A percentile compares a stretch with the other conserved stretches of the same genome.
Conservation (phyloP, 2,888 invertebrate genomes). For the Perizoma flavofasciatum region DNA sequence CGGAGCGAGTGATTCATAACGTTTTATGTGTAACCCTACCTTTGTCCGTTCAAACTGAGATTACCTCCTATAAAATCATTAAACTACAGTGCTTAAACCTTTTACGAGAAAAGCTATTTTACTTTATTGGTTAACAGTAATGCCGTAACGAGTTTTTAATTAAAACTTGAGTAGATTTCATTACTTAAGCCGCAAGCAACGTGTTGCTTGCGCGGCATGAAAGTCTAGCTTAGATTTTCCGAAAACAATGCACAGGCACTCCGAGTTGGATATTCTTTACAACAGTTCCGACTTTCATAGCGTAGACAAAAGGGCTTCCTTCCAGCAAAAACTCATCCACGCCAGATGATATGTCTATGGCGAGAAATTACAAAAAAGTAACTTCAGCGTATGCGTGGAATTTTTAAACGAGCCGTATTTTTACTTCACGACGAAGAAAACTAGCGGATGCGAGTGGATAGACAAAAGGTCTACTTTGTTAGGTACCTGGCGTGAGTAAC, state of each 20-base stretch:
- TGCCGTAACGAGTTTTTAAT: constrained; percentile 65
- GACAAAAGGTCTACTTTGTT: constrained; percentile 78
- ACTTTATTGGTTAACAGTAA: constrained; percentile 59
- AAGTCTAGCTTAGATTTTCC: constrained; percentile 74
- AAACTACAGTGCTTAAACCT: constrained; percentile 48
- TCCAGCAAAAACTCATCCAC: constrained; percentile 81
- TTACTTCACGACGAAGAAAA: constrained; percentile 68
- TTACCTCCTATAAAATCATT: constrained; percentile 56
- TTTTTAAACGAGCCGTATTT: constrained; percentile 76
- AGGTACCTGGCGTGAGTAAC: constrained; percentile 70
- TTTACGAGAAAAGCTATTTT: constrained; percentile 56
- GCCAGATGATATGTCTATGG: constrained; percentile 82
- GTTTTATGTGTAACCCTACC: constrained; percentile 57
- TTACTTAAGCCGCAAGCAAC: constrained; percentile 70
- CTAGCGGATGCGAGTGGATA: constrained; percentile 73
- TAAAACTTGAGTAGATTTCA: constrained; percentile 66
- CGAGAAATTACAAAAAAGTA: constrained; percentile 78
- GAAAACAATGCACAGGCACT: constrained; percentile 73
- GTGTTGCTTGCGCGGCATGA: constrained; percentile 69
- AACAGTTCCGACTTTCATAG: constrained; percentile 80
- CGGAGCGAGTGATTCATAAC: constrained; percentile 57
- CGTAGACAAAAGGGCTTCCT: constrained; percentile 79
- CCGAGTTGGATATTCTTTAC: constrained; percentile 75
- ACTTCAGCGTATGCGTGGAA: constrained; percentile 67
- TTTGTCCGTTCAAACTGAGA: constrained; percentile 50